Evolutionary conservation across 2,113 vertebrate species (phyloP), one percentile per base, ranked within the genome.

Genomic region (Chrysemys picta): DNA sequence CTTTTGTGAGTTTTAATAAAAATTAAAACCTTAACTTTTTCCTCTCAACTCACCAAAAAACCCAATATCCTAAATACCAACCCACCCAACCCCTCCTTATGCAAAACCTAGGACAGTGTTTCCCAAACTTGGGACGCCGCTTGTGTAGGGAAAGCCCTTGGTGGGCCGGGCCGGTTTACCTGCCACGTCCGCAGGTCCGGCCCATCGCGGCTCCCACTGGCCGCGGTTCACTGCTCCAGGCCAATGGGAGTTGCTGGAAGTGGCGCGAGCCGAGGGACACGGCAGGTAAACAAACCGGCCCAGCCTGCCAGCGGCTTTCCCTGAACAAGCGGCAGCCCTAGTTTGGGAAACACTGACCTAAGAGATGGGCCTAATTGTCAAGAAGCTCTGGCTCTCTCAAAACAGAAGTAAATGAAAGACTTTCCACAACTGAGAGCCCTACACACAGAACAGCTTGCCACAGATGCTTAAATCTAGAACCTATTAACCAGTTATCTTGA

Each of bases 11-110:
- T 78, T 76, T 13, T 72, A 72, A 72, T 38, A 72, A 78, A 78
- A 47, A 78, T 45, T 45, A 47, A 78, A 78, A 27, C 25, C 38
- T 76, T 25, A 42, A 78, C 13, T 45, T 29, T 78, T 47, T 12
- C 25, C 42, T 78, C 24, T 27, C 3, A 78, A 78, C 7, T 4
- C 38, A 45, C 5, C 12, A 78, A 27, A 42, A 76, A 49, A 56
- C 50, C 25, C 49, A 31, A 38, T 42, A 27, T 6, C 11, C 35
- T 0, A 1, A 82, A 69, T 49, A 94, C 25, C 0, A 0, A 31
- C 49, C 52, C 95, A 90, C 56, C 91, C 83, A 76, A 17, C 5
- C 45, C 81, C 84, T 85, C 11, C 57, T 47, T 35, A 14, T 85
- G 49, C 56, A 38, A 53, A 80, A 47, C 17, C 87, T 92, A 53